Evolutionary conservation across 2,113 vertebrate species (phyloP), one percentile per base, ranked within the genome.

Genomic region (Serinus canaria): DNA sequence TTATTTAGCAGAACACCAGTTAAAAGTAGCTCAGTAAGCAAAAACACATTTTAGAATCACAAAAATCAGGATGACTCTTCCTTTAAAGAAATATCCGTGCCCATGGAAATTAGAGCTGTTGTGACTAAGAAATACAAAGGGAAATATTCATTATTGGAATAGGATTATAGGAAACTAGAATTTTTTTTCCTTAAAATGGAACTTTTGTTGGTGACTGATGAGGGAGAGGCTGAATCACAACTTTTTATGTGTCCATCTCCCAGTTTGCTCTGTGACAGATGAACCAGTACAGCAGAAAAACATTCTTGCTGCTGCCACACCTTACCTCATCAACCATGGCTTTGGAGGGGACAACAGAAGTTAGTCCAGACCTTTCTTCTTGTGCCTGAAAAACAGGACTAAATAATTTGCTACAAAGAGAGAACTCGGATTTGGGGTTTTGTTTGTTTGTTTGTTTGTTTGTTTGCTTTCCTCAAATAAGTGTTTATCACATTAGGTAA

Each of bases 291-390:
- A 76, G 9, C 49, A 76, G 25, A 7, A 73, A 3, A 73, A 15
- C 2, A n/a, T 19, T 8, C 14, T 60, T 44, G 3, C 4, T 72
- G 19, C 30, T 82, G 11, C 20, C 14, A 41, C 2, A 1, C 3
- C 17, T 62, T 13, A 12, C 18, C 60, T 31, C 24, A 39, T 1
- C 5, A 12, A 2, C 20, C 3, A 0, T 22, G 7, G 9, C 5
- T 64, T 56, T 44, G 24, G 7, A 64, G 5, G 0, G 14, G 19
- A 15, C 9, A 53, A 6, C 3, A 80, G 6, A 89, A 46, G 59
- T 50, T 2, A 64, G 3, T 14, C 17, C 16, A 59, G 7, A 59
- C 2, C 3, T 53, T 31, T 59, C 3, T 50, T 7, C 17, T 44
- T 7, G 1, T 35, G 6, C 9, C 8, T 81, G 44, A 64, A 74